phyloP scores from a whole-genome alignment of 64 coral and sea anemone species.

The Pachyseris speciosa region DNA sequence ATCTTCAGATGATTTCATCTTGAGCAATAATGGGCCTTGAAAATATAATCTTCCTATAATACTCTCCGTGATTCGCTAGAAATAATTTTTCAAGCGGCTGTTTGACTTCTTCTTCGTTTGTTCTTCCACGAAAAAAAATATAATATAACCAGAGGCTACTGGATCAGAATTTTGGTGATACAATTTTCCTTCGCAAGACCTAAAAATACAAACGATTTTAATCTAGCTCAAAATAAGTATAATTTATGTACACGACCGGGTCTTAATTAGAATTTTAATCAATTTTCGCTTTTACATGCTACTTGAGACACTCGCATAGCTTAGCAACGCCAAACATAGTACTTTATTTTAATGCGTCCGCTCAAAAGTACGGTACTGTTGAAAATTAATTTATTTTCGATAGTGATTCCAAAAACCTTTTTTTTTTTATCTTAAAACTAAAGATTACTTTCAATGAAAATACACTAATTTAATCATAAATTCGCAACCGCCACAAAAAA shows the following conservation, averaged over 20 bases:
- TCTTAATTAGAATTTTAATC: constrained; percentile 51
- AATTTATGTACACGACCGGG: constrained; percentile 22
- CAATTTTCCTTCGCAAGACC: not conserved
- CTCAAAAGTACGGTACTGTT: not conserved
- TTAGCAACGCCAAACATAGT: not conserved
- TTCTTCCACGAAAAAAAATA: not conserved
- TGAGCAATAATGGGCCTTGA: not conserved
- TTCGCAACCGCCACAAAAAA: too few relatives aligned
- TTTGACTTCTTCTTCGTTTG: too few relatives aligned
- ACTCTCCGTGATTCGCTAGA: not conserved
- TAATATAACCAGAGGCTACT: not conserved
- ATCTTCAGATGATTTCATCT: constrained; percentile 13
- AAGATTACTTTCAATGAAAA: too few relatives aligned
- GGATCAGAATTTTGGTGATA: not conserved
- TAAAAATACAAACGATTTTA: not conserved
- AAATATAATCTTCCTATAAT: not conserved
- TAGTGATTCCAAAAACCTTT: too few relatives aligned
- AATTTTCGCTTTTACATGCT: not conserved
- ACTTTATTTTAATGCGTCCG: too few relatives aligned
- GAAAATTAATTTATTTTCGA: too few relatives aligned
- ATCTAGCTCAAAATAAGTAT: not conserved
- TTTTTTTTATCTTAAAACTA: too few relatives aligned
- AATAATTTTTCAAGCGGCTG: not conserved
- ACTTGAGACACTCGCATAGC: not conserved
- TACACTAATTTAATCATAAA: too few relatives aligned